These are phyloP conservation scores for Uromys caudimaculatus DNA, from an alignment of 2,797 vertebrate species.

Conservation along the genomic window DNA sequence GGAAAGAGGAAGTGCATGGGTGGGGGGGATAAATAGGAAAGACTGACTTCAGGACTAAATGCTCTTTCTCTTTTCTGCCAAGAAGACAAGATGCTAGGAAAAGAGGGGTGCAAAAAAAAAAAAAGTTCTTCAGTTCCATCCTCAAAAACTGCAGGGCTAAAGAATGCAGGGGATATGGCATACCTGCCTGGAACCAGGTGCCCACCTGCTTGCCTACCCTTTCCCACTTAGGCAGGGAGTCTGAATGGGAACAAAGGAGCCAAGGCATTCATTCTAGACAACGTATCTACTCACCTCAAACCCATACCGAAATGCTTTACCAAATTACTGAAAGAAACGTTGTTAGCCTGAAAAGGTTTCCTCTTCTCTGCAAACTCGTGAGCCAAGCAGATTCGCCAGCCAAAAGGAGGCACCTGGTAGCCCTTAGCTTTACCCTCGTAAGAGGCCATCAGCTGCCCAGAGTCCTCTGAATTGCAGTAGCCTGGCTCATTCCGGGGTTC, in stretches of 20 bases:
- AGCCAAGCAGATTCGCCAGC: constrained; percentile 96
- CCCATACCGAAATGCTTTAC: constrained; percentile 92
- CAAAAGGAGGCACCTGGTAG: constrained; percentile 90
- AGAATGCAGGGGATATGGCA: not conserved
- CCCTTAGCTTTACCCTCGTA: constrained; percentile 91
- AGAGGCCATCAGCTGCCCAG: constrained; percentile 90
- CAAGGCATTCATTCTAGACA: not conserved
- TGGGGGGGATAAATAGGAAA: not conserved
- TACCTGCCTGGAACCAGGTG: not conserved
- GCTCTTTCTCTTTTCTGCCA: not conserved
- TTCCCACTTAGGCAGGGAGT: not conserved
- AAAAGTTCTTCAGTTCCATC: constrained; percentile 17
- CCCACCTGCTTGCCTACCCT: not conserved
- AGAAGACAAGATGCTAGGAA: constrained; percentile 34
- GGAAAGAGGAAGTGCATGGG: not conserved
- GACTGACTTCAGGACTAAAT: not conserved
- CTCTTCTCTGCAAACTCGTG: constrained; percentile 96
- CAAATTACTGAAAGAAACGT: constrained; percentile 91
- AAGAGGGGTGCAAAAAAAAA: not conserved
- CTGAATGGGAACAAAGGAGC: constrained; percentile 26
- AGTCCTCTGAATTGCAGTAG: constrained; percentile 62
- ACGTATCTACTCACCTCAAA: constrained; percentile 89
- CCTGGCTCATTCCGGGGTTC: not conserved
- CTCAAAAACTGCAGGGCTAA: constrained; percentile 23
- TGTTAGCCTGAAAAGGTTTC: constrained; percentile 93